These are phyloP conservation scores for Ptychobarbus kaznakovi DNA, from an alignment of 2,797 vertebrate genomes.

Conservation along the genomic window DNA sequence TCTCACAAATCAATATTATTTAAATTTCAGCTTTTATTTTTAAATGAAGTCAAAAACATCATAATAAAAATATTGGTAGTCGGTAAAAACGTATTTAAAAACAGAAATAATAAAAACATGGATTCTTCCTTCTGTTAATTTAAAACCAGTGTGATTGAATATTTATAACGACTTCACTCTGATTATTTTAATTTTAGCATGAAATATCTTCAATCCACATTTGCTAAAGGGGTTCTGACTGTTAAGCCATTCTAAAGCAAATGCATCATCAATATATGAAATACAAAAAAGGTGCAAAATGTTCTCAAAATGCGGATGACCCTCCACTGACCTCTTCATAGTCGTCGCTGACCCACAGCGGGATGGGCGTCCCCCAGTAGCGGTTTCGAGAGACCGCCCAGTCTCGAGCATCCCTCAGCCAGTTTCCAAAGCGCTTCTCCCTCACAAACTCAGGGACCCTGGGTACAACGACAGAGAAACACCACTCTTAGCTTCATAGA, in stretches of 20 bases:
- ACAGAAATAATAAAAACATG: no score
- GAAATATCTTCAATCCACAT: not conserved
- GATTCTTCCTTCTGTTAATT: not conserved
- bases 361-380: conserved; percentile 98
- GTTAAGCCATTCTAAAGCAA: no score
- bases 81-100: not conserved
- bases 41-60: not conserved
- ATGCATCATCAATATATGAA: not conserved
- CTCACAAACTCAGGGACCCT: conserved; percentile 97
- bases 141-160: not conserved
- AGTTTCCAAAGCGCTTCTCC: conserved; percentile 97
- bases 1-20: not conserved
- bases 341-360: conserved; percentile 95
- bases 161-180: not conserved
- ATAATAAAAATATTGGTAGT: not conserved
- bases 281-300: not conserved
- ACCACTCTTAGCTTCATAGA: not conserved
- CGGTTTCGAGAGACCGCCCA: conserved; percentile 97
- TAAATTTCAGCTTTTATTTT: not conserved
- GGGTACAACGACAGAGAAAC: conserved; percentile 18
- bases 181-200: not conserved
- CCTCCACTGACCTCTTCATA: conserved; percentile 81
- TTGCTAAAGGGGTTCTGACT: not conserved
- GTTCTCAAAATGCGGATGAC: not conserved
- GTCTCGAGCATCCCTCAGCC: conserved; percentile 93